A percentile compares a stretch with the other conserved stretches of the same genome.
These are phyloP conservation scores for Puntigrus tetrazona DNA, from an alignment of 2,113 vertebrate species.

Conservation along the genomic window DNA sequence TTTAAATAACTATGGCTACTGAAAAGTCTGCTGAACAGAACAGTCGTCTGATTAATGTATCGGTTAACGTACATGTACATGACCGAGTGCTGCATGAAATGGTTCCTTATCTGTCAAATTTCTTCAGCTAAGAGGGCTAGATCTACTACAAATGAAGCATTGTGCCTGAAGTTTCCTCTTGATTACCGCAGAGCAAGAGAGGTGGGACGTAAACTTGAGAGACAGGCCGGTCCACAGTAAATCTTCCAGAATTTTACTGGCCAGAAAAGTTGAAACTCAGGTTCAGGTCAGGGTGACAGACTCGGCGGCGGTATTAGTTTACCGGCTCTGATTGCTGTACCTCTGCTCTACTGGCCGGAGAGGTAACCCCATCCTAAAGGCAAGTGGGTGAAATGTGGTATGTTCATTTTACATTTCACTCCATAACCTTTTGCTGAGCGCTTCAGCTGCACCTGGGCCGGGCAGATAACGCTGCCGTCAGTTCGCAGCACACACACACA, in stretches of 20 bases:
- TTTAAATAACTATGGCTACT: not conserved
- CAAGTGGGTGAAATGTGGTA: conserved; percentile 45
- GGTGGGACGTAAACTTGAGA: conserved; percentile 42
- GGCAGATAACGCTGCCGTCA: conserved; percentile 50
- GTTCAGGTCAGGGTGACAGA: conserved; percentile 54
- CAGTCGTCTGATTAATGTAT: conserved; percentile 19
- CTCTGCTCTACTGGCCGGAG: conserved; percentile 31
- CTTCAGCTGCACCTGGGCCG: conserved; percentile 51
- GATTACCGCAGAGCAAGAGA: conserved; percentile 36
- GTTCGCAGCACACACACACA: conserved; percentile 6
- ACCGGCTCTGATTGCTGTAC: conserved; percentile 28
- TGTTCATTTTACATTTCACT: conserved; percentile 54
- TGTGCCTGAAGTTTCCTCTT: conserved; percentile 38
- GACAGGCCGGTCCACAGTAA: conserved; percentile 48
- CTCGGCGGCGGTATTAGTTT: conserved; percentile 49
- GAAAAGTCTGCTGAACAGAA: conserved; percentile 2
- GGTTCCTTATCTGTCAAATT: conserved; percentile 24
- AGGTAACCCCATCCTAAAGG: conserved; percentile 43
- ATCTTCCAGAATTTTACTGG: conserved; percentile 50
- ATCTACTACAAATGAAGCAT: conserved; percentile 40
- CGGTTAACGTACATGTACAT: not conserved
- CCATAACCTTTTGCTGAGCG: conserved; percentile 45
- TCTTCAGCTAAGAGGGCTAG: conserved; percentile 43
- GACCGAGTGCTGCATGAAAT: conserved; percentile 24
- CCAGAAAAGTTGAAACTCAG: conserved; percentile 45